phyloP scores from a whole-genome alignment of 2,888 invertebrate species.

The Nephrotoma flavescens region DNA sequence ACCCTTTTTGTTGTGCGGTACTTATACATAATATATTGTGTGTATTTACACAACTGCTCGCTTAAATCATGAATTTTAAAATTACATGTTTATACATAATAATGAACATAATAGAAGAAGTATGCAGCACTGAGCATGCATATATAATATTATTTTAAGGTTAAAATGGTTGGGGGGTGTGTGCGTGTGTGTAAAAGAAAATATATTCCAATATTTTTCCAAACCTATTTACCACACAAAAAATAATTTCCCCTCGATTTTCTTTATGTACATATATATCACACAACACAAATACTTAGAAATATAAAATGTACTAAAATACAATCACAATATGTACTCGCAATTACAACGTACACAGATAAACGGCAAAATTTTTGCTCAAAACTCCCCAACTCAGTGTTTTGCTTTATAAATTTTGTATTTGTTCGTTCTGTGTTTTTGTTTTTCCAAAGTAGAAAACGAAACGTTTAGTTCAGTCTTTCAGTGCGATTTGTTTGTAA shows the following conservation, averaged over 20 bases:
- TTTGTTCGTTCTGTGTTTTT: not conserved
- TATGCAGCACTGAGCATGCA: not conserved
- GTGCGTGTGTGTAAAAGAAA: not conserved
- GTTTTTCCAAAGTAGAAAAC: not conserved
- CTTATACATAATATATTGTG: not conserved
- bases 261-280: not conserved
- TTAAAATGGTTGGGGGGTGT: too few species aligned
- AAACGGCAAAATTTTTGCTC: not conserved
- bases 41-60: not conserved
- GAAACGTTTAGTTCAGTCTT: not conserved
- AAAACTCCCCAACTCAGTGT: not conserved
- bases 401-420: not conserved
- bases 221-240: not conserved
- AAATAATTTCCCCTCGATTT: not conserved
- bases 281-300: not conserved
- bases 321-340: not conserved
- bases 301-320: not conserved
- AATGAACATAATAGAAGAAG: not conserved
- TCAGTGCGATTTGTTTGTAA: not conserved
- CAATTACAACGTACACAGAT: not conserved
- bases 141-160: not conserved
- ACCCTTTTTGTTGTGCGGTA: not conserved
- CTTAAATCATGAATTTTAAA: not conserved
- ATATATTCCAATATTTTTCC: not conserved
- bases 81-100: not conserved